phyloP scores from a whole-genome alignment of 2,113 vertebrate genomes.

The Pedetes capensis region DNA sequence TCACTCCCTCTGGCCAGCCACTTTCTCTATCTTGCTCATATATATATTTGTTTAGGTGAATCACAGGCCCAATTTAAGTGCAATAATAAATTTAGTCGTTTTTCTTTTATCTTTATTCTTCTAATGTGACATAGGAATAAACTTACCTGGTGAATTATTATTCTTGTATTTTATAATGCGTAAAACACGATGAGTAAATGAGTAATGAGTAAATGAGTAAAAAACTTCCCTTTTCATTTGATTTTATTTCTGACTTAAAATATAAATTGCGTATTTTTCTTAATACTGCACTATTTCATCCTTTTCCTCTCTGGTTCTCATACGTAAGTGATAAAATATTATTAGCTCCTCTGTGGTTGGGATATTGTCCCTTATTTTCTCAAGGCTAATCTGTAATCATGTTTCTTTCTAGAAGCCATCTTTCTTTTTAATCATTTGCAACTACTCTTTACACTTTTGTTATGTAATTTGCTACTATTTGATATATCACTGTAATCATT shows the following conservation, averaged over 20 bases:
- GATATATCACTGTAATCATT: slow-evolving; percentile 69
- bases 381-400: slow-evolving; percentile 16
- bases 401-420: slow-evolving; percentile 20
- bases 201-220: too few species aligned
- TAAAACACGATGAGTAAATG: too few species aligned
- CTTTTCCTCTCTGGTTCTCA: neutral
- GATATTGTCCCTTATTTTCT: slow-evolving; percentile 17
- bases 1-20: neutral
- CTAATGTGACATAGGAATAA: neutral
- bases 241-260: neutral
- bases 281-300: neutral
- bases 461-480: slow-evolving; percentile 60
- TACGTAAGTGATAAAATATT: neutral
- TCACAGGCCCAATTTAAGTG: neutral
- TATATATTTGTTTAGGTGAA: neutral
- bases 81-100: neutral
- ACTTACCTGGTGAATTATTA: neutral
- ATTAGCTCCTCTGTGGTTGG: neutral
- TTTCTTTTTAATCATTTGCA: slow-evolving; percentile 43
- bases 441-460: neutral
- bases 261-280: slow-evolving; percentile 42
- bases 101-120: slow-evolving; percentile 17
- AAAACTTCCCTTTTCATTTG: neutral
- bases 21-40: neutral
- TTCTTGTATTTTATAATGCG: neutral